Percentiles rank a stretch among this genome's conserved stretches.
phyloP scores from a whole-genome alignment of 2,113 vertebrate species.

The Cygnus buccinator region DNA sequence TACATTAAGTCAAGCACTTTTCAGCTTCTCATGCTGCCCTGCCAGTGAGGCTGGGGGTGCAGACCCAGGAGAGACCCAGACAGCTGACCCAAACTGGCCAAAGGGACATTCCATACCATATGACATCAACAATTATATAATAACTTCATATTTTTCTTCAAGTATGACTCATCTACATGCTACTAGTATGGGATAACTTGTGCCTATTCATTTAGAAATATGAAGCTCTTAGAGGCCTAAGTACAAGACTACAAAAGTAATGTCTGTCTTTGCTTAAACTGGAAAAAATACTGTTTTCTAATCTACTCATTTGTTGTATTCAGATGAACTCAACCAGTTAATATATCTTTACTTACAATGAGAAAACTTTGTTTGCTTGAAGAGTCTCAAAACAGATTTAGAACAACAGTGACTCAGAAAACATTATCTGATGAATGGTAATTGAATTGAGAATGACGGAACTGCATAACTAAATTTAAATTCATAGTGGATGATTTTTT shows the following conservation, averaged over 20 bases:
- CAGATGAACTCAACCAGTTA: constrained; percentile 2
- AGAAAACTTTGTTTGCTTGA: constrained; percentile 18
- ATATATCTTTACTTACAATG: neutral
- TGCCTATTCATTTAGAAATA: neutral
- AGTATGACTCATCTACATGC: neutral
- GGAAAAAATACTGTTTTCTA: neutral
- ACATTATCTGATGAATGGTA: constrained; percentile 53
- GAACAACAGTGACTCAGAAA: constrained; percentile 51
- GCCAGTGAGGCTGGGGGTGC: too few relatives aligned
- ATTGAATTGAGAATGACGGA: constrained; percentile 35
- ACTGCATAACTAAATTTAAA: constrained; percentile 57
- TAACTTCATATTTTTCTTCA: neutral
- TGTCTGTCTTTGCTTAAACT: neutral
- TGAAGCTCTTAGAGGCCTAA: neutral
- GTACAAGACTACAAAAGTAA: neutral
- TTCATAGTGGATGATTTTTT: constrained; percentile 14
- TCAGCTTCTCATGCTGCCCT: too few relatives aligned
- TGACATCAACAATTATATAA: neutral
- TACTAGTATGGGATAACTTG: neutral
- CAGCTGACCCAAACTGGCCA: too few relatives aligned
- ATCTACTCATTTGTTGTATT: neutral
- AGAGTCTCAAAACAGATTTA: constrained; percentile 61
- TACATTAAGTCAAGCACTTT: too few relatives aligned
- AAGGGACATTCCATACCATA: too few relatives aligned
- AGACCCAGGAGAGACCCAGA: too few relatives aligned